Percentiles rank a stretch among this genome's conserved stretches.
phyloP scores from a whole-genome alignment of 2,113 vertebrate genomes.

The Sturnira hondurensis region DNA sequence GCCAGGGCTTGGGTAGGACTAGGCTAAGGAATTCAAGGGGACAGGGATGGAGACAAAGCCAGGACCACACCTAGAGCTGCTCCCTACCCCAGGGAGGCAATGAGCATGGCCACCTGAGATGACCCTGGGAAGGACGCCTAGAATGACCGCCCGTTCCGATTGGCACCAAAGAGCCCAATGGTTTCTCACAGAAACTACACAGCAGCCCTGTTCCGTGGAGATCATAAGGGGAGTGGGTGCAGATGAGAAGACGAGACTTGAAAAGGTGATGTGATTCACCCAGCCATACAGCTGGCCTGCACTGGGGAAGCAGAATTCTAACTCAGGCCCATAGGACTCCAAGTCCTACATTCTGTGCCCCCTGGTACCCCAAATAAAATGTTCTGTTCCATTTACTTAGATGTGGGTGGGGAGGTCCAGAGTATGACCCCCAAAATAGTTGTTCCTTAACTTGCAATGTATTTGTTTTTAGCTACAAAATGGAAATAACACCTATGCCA shows the following conservation, averaged over 20 bases:
- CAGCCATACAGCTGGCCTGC: background rate
- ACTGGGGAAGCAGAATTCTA: background rate
- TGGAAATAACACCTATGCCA: background rate
- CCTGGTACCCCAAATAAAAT: background rate
- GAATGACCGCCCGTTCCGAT: background rate
- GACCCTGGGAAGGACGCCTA: background rate
- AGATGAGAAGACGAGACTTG: background rate
- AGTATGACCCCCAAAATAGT: background rate
- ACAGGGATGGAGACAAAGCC: background rate
- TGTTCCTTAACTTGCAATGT: background rate
- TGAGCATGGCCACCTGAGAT: background rate
- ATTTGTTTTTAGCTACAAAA: background rate
- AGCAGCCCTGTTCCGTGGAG: background rate
- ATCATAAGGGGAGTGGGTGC: background rate
- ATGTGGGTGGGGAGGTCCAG: background rate
- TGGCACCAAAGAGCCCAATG: background rate
- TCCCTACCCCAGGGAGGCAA: background rate
- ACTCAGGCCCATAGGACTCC: background rate
- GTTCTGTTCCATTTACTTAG: background rate
- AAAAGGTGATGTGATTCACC: background rate
- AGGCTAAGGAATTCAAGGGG: background rate
- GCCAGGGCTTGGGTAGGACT: background rate
- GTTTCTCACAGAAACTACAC: background rate
- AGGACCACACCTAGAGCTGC: background rate
- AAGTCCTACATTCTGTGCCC: background rate